phyloP scores from a whole-genome alignment of 2,113 vertebrate genomes.

The Elachura formosa region DNA sequence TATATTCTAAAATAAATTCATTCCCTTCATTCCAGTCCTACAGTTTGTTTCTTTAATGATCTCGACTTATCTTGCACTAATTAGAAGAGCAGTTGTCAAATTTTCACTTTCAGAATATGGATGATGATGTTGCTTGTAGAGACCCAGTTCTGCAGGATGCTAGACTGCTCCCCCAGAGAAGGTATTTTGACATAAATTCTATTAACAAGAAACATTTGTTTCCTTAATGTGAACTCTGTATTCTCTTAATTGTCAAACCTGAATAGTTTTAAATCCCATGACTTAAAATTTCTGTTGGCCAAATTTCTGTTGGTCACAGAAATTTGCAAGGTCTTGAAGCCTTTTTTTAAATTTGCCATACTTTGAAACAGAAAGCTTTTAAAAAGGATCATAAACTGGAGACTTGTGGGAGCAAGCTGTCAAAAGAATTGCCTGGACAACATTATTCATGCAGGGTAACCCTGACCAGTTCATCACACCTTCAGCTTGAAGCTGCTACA shows the following conservation, averaged over 20 bases:
- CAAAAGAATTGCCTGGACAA: neutral
- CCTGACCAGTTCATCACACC: neutral
- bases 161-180: neutral
- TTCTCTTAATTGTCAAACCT: too few species aligned
- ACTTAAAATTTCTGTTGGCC: too few species aligned
- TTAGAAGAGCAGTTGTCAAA: neutral
- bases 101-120: neutral
- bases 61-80: neutral
- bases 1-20: neutral
- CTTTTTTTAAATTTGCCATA: neutral
- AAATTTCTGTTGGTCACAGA: too few species aligned
- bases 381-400: neutral
- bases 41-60: neutral
- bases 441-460: neutral
- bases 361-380: neutral
- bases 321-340: neutral
- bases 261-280: too few species aligned
- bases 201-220: neutral
- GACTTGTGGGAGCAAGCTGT: neutral
- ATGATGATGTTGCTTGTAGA: neutral
- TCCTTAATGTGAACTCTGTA: neutral
- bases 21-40: neutral
- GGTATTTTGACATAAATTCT: neutral
- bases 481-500: neutral
- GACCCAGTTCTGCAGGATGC: neutral